Percentiles rank a stretch among this genome's conserved stretches.
phyloP scores from a whole-genome alignment of 2,113 vertebrate species.

The Psammodynastes pulverulentus region DNA sequence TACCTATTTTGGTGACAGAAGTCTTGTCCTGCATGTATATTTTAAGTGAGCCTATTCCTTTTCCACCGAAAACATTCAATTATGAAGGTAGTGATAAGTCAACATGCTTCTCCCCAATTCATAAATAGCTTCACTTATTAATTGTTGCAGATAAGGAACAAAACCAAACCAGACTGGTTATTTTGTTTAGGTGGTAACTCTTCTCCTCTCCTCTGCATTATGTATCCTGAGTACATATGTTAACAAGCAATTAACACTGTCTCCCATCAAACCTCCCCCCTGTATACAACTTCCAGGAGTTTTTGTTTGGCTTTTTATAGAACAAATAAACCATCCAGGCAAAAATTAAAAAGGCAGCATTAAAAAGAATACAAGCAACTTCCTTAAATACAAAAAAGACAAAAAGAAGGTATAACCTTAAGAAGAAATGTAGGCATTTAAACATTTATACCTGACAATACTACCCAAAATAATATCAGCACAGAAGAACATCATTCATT shows the following conservation, averaged over 20 bases:
- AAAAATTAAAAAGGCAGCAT: background rate
- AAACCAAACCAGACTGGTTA: background rate
- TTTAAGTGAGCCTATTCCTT: background rate
- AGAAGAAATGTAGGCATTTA: background rate
- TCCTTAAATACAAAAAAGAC: background rate
- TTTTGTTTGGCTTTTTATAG: background rate
- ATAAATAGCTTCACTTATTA: background rate
- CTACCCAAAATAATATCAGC: background rate
- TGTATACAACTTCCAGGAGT: background rate
- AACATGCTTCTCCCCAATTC: background rate
- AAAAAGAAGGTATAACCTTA: background rate
- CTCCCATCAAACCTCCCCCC: background rate
- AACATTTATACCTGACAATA: background rate
- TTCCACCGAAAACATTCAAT: background rate
- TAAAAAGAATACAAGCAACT: background rate
- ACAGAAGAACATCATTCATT: background rate
- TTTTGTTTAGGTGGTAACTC: background rate
- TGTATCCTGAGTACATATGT: background rate
- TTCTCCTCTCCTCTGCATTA: background rate
- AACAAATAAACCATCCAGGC: background rate
- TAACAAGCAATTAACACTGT: background rate
- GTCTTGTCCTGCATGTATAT: background rate
- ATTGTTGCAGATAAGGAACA: background rate
- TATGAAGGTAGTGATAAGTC: background rate
- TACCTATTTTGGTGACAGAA: background rate